phyloP scores from a whole-genome alignment of 2,888 invertebrate genomes.

The Scelioninae gen. 1 region DNA sequence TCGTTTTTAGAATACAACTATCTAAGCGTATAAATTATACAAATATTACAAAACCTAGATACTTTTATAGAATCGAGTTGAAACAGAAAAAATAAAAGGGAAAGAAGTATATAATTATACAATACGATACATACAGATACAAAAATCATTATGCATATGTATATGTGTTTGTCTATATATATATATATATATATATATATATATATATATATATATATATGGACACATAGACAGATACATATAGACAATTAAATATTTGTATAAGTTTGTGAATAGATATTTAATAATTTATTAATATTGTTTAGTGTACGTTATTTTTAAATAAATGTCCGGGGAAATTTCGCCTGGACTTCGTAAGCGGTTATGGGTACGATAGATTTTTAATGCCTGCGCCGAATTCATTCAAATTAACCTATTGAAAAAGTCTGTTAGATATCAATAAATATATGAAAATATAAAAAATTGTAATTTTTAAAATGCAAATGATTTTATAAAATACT shows the following conservation, averaged over 20 bases:
- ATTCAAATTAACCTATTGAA: slow-evolving; percentile 22
- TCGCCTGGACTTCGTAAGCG: slow-evolving; percentile 66
- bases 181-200: not conserved
- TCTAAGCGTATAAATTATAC: slow-evolving; percentile 21
- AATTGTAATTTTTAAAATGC: too few relatives aligned
- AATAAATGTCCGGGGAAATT: slow-evolving; percentile 6
- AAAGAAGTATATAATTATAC: not conserved
- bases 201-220: not conserved
- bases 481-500: too few relatives aligned
- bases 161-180: not conserved
- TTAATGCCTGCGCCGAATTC: slow-evolving; percentile 66
- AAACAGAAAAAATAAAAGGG: slow-evolving; percentile 16
- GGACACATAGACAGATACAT: slow-evolving; percentile 23
- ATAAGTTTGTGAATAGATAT: slow-evolving; percentile 84
- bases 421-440: too few relatives aligned
- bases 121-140: slow-evolving; percentile 12
- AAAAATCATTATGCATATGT: slow-evolving; percentile 3
- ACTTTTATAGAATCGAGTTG: slow-evolving; percentile 24
- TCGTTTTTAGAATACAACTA: slow-evolving; percentile 31
- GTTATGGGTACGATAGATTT: slow-evolving; percentile 80
- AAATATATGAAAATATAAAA: too few relatives aligned
- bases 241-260: slow-evolving; percentile 75
- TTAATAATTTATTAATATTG: slow-evolving; percentile 84
- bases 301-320: slow-evolving; percentile 78
- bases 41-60: slow-evolving; percentile 17